A percentile compares a stretch with the other conserved stretches of the same genome.
Conservation (phyloP, 2,888 invertebrate genomes). For the Nomada fabriciana region DNA sequence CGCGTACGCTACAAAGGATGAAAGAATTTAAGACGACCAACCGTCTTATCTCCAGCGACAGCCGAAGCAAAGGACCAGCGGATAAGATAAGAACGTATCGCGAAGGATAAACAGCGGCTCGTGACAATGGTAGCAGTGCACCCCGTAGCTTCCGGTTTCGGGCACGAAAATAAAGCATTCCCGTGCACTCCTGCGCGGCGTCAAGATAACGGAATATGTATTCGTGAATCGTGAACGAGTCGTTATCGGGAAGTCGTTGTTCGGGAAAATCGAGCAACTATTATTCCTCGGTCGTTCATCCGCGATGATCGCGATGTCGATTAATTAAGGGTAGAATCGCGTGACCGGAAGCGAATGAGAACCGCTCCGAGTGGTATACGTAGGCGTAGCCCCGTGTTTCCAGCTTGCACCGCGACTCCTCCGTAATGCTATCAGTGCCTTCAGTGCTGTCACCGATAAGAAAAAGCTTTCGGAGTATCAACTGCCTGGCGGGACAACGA, state of each 20-base stretch:
- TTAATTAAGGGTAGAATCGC: conserved; percentile 71
- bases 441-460: conserved; percentile 27
- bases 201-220: conserved; percentile 39
- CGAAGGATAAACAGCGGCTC: conserved; percentile 66
- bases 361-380: conserved; percentile 52
- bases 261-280: conserved; percentile 6
- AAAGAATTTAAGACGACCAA: conserved; percentile 37
- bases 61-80: conserved; percentile 46
- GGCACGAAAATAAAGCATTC: conserved; percentile 57
- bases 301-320: conserved; percentile 41
- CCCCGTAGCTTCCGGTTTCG: conserved; percentile 68
- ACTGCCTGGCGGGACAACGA: neutral
- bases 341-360: conserved; percentile 73
- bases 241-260: conserved; percentile 45
- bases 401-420: conserved; percentile 44
- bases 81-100: conserved; percentile 78
- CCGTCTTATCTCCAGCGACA: conserved; percentile 34
- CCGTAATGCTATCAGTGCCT: conserved; percentile 21
- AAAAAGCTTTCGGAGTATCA: conserved; percentile 7
- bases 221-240: conserved; percentile 9
- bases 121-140: conserved; percentile 60
- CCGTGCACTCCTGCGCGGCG: conserved; percentile 22
- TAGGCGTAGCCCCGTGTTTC: conserved; percentile 56
- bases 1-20: conserved; percentile 13
- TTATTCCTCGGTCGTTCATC: neutral